Evolutionary conservation across 2,888 invertebrate genomes (phyloP).

Genomic region (Periphyllus acericola): DNA sequence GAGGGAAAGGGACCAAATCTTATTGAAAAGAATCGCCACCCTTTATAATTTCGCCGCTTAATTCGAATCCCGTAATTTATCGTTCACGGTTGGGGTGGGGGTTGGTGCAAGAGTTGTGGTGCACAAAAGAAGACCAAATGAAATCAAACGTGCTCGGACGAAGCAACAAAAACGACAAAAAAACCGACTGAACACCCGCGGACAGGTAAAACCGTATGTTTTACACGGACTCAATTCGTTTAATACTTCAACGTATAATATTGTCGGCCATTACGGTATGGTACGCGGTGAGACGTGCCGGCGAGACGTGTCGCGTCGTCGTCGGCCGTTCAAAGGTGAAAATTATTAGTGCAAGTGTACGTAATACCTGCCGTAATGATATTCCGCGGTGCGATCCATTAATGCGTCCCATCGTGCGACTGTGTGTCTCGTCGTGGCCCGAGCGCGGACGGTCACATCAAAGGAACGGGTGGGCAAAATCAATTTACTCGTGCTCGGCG

Average conservation of each 20-base stretch:
- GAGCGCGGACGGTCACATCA: conserved; percentile 48
- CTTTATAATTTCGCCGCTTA: conserved; percentile 12
- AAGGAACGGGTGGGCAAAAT: conserved; percentile 42
- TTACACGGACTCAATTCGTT: not conserved
- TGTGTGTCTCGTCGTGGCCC: not conserved
- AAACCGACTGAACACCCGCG: not conserved
- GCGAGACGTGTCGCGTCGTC: conserved; percentile 7
- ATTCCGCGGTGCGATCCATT: conserved; percentile 28
- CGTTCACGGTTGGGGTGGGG: not conserved
- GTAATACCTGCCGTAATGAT: not conserved
- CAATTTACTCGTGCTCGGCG: conserved; percentile 14
- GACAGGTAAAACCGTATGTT: not conserved
- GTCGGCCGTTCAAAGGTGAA: conserved; percentile 45
- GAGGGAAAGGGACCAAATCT: not conserved
- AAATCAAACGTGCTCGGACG: not conserved
- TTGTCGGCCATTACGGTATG: not conserved
- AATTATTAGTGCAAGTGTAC: not conserved
- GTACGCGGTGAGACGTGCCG: not conserved
- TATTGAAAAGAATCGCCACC: conserved; percentile 42
- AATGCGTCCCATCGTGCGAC: conserved; percentile 36
- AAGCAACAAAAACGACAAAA: not conserved
- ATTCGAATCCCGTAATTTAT: conserved; percentile 50
- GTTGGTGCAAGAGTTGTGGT: too few species aligned
- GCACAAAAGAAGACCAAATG: not conserved
- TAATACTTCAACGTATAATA: not conserved